Conservation (phyloP, 2,888 invertebrate genomes). For the Aleiodes leptofemur region DNA sequence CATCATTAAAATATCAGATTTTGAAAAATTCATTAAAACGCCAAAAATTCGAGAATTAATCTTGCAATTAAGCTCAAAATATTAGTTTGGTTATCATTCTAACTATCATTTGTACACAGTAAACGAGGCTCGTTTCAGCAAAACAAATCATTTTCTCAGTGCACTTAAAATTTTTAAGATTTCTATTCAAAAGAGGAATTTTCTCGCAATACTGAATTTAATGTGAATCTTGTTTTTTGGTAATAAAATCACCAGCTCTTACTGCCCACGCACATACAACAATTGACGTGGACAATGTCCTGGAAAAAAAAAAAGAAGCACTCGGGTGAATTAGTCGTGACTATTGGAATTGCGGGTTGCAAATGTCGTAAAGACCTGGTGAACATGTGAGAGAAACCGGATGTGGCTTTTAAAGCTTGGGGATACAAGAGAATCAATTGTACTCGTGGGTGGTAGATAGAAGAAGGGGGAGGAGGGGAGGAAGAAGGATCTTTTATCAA, state of each 20-base stretch:
- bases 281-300: slow-evolving; percentile 27
- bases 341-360: slow-evolving; percentile 36
- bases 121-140: too few species aligned
- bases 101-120: too few species aligned
- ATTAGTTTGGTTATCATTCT: too few species aligned
- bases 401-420: slow-evolving; percentile 34
- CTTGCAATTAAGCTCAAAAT: too few species aligned
- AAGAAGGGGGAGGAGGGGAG: background rate
- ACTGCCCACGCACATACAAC: slow-evolving; percentile 39
- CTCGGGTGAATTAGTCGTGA: slow-evolving; percentile 30
- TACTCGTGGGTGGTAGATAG: slow-evolving; percentile 35
- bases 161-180: background rate
- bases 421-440: slow-evolving; percentile 26
- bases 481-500: slow-evolving; percentile 16
- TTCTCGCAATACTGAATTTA: slow-evolving; percentile 27
- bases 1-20: too few species aligned
- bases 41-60: too few species aligned
- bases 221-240: slow-evolving; percentile 36
- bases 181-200: slow-evolving; percentile 1
- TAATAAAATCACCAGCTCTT: slow-evolving; percentile 34
- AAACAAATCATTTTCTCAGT: background rate
- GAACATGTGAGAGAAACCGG: slow-evolving; percentile 33
- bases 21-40: too few species aligned
- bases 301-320: slow-evolving; percentile 22
- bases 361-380: slow-evolving; percentile 36